These are phyloP conservation scores for Tipula confusa DNA, from an alignment of 2,888 invertebrate genomes.

Conservation along the genomic window DNA sequence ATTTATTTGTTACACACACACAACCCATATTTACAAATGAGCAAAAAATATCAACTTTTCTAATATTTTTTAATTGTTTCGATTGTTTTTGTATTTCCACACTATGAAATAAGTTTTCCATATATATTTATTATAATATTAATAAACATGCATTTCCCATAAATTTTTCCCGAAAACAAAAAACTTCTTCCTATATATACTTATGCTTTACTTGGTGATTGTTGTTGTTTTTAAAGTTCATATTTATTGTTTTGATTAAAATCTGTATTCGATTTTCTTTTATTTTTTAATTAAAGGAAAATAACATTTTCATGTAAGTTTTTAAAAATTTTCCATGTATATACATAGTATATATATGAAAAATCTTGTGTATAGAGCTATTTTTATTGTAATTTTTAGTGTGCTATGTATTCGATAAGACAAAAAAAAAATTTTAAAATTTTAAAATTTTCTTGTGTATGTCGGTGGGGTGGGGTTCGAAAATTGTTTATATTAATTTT, in stretches of 20 bases:
- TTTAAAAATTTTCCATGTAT: not conserved
- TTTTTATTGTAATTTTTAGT: not conserved
- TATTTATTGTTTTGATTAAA: constrained; percentile 25
- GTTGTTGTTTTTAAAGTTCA: not conserved
- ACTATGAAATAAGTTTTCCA: not conserved
- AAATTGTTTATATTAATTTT: not conserved
- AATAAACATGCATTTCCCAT: constrained; percentile 25
- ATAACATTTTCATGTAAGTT: not conserved
- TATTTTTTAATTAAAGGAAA: constrained; percentile 14
- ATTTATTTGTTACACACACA: not conserved
- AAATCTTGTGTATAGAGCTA: not conserved
- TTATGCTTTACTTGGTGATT: not conserved
- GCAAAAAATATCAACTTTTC: not conserved
- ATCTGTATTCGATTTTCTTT: constrained; percentile 7
- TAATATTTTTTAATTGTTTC: constrained; percentile 12
- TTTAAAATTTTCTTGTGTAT: not conserved
- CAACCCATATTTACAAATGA: not conserved
- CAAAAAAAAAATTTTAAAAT: not conserved
- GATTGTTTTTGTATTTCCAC: not conserved
- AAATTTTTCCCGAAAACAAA: not conserved
- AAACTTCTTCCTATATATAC: not conserved
- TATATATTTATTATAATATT: too few relatives aligned
- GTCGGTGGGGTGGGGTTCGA: not conserved
- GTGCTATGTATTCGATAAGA: not conserved
- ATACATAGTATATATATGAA: not conserved